phyloP scores from a whole-genome alignment of 2,113 vertebrate genomes.

The Myiozetetes cayanensis region DNA sequence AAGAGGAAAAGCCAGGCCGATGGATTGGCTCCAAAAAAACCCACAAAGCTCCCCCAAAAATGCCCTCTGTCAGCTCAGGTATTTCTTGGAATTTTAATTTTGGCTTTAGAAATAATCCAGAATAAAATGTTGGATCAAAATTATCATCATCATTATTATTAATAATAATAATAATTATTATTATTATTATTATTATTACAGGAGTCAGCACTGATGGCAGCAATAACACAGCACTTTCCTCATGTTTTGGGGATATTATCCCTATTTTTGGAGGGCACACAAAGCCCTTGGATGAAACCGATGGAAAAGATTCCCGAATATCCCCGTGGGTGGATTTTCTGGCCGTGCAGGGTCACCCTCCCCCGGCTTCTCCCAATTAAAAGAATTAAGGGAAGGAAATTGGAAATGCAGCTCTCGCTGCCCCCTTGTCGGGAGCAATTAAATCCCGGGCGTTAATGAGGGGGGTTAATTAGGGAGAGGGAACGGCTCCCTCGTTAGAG shows the following conservation, averaged over 20 bases:
- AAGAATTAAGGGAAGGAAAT: slow-evolving; percentile 52
- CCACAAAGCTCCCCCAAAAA: not conserved
- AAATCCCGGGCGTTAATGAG: not conserved
- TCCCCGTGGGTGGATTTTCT: not conserved
- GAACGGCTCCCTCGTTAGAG: not conserved
- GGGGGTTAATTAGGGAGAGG: not conserved
- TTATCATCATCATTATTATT: not conserved
- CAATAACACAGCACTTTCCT: not conserved
- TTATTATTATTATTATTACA: not conserved
- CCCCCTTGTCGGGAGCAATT: slow-evolving; percentile 3
- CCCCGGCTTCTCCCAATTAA: slow-evolving; percentile 31
- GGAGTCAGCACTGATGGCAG: not conserved
- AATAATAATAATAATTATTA: too few relatives aligned
- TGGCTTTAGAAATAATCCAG: not conserved
- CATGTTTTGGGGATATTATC: not conserved
- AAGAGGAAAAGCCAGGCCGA: not conserved
- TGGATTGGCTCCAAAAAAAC: not conserved
- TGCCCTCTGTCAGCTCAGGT: not conserved
- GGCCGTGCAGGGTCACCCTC: accelerated
- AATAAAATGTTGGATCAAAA: not conserved
- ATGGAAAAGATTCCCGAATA: not conserved
- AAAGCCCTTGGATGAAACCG: accelerated
- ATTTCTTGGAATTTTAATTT: not conserved
- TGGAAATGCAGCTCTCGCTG: not conserved
- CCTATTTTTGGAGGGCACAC: accelerated